Conservation (phyloP, 2,797 vertebrate genomes). For the Notolabrus celidotus region DNA sequence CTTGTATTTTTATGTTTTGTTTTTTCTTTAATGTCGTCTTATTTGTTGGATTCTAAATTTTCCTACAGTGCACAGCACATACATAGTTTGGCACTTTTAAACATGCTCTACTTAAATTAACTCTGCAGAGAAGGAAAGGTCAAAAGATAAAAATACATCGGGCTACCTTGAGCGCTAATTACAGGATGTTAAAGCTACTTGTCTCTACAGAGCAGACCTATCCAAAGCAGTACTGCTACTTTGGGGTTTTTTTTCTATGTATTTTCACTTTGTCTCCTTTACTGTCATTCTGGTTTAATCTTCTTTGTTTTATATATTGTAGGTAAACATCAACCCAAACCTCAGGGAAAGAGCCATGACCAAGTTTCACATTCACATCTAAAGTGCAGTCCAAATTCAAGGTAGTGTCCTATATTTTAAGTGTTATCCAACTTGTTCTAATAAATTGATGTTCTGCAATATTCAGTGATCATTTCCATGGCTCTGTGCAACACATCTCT, state of each 20-base stretch:
- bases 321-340: constrained; percentile 83
- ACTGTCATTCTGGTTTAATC: constrained; percentile 33
- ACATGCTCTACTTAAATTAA: background rate
- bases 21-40: background rate
- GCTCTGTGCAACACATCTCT: constrained; percentile 20
- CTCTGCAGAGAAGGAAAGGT: background rate
- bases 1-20: background rate
- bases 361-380: constrained; percentile 83
- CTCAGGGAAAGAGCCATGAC: constrained; percentile 86
- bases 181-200: constrained; percentile 1
- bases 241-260: constrained; percentile 1
- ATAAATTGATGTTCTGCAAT: background rate
- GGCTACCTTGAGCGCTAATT: constrained; percentile 2
- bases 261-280: background rate
- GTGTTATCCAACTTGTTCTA: background rate
- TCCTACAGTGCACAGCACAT: background rate
- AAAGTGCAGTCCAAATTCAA: constrained; percentile 87
- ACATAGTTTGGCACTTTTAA: background rate
- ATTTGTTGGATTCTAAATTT: constrained; percentile 10
- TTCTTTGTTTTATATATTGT: constrained; percentile 59
- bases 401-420: constrained; percentile 80
- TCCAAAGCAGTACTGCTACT: background rate
- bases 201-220: background rate
- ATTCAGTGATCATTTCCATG: constrained; percentile 1
- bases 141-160: constrained; percentile 9